phyloP scores from a whole-genome alignment of 2,797 vertebrate genomes.

The Phaenicophaeus curvirostris region DNA sequence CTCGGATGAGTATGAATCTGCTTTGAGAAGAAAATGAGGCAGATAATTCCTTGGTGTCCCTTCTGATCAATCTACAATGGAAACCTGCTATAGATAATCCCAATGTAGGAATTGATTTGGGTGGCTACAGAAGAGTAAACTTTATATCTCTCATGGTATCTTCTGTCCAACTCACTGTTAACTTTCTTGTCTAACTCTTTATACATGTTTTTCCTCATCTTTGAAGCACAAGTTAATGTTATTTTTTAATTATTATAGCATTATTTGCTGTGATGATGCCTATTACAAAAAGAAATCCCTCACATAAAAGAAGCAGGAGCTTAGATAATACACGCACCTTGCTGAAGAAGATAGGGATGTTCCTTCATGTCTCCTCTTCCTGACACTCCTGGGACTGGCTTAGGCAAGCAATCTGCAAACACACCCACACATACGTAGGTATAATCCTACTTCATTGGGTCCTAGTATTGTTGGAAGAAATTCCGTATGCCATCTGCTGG shows the following conservation, averaged over 20 bases:
- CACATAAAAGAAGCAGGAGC: neutral
- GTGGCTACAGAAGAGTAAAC: neutral
- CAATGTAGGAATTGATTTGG: neutral
- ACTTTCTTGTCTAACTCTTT: neutral
- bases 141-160: neutral
- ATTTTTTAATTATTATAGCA: neutral
- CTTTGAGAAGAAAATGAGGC: neutral
- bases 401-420: neutral
- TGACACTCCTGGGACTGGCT: neutral
- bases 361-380: neutral
- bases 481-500: slow-evolving; percentile 51
- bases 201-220: neutral
- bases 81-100: neutral
- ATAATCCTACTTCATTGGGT: neutral
- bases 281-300: neutral
- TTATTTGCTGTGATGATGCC: neutral
- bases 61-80: neutral
- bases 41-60: neutral
- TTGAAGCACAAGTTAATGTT: neutral
- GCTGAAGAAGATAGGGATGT: neutral
- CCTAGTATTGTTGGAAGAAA: neutral
- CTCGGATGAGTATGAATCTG: neutral
- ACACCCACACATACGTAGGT: neutral
- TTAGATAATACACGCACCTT: neutral
- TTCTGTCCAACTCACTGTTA: neutral